Evolutionary conservation across 1,140 invertebrate species (phyloP).

Genomic region (Heliconius eleuchia): DNA sequence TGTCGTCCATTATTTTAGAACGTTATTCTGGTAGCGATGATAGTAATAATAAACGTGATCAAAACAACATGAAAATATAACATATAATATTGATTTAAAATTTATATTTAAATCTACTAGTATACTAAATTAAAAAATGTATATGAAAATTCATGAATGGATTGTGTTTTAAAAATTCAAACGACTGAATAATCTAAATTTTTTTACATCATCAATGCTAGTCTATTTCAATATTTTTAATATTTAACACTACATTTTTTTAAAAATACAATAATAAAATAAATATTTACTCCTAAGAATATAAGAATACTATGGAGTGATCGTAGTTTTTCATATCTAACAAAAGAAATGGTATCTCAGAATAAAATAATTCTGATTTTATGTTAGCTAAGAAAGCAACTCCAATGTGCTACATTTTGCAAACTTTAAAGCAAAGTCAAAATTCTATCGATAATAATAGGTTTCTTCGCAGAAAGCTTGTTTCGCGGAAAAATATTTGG

Average conservation of each 20-base stretch:
- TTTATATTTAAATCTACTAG: no score
- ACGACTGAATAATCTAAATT: slow-evolving; percentile 22
- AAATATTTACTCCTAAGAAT: no score
- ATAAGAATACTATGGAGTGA: no score
- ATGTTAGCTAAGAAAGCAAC: not conserved
- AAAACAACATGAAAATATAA: no score
- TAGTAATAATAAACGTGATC: no score
- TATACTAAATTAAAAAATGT: not conserved
- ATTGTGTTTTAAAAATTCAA: slow-evolving; percentile 26
- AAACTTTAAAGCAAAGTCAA: slow-evolving; percentile 9
- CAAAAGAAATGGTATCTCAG: not conserved
- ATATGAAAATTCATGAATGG: slow-evolving; percentile 28
- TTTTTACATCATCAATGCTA: slow-evolving; percentile 11
- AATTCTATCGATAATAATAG: slow-evolving; percentile 1
- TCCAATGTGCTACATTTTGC: not conserved
- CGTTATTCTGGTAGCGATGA: no score
- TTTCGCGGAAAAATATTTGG: slow-evolving; percentile 6
- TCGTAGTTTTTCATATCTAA: not conserved
- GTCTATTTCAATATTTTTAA: not conserved
- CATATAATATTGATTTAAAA: no score
- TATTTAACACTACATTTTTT: not conserved
- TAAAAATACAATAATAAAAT: no score
- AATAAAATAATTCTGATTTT: not conserved
- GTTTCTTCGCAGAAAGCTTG: slow-evolving; percentile 7
- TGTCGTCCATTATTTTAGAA: no score